Evolutionary conservation across 2,113 vertebrate species (phyloP).

Genomic region (Chinchilla lanigera): DNA sequence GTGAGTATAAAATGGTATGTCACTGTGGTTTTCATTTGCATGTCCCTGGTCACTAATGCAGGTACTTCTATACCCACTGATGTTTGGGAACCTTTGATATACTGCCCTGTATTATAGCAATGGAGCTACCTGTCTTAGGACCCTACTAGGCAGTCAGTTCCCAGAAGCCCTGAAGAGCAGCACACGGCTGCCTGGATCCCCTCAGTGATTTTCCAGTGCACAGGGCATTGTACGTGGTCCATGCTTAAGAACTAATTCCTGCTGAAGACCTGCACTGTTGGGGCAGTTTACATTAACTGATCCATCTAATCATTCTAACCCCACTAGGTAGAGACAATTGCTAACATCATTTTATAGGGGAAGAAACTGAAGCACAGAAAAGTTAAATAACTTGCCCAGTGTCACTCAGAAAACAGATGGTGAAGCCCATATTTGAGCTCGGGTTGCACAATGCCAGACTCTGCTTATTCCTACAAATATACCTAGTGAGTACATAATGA

Average conservation of each 20-base stretch:
- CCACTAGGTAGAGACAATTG: neutral
- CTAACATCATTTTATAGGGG: neutral
- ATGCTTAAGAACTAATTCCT: neutral
- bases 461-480: neutral
- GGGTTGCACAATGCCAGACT: neutral
- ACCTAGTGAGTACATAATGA: neutral
- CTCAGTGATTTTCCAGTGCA: neutral
- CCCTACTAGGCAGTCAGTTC: neutral
- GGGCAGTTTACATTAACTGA: neutral
- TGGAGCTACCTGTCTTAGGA: neutral
- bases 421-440: neutral
- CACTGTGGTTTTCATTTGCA: neutral
- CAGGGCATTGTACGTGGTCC: no score
- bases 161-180: rapidly evolving
- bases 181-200: neutral
- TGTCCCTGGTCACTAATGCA: neutral
- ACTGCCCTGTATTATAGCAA: neutral
- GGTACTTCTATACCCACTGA: neutral
- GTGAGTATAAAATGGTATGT: neutral
- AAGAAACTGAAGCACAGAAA: neutral
- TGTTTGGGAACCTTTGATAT: neutral
- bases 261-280: neutral
- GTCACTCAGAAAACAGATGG: neutral
- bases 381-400: neutral
- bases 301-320: neutral